Evolutionary conservation across 2,113 vertebrate species (phyloP), one percentile per base, ranked within the genome.

Genomic region (Malurus elegans): DNA sequence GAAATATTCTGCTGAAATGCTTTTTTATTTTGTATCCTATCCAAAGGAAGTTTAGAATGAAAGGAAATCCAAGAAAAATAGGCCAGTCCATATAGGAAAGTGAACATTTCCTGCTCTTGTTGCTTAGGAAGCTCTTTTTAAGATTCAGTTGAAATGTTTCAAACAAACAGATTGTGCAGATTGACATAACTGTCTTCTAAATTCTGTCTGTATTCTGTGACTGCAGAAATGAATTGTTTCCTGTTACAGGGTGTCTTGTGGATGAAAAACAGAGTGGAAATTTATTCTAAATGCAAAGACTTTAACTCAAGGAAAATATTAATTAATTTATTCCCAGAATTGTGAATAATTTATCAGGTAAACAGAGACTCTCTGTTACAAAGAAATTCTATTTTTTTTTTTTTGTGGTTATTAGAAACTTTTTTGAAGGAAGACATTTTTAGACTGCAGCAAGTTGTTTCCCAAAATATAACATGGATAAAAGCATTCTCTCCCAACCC

Each of bases 41-140:
- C 40, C 61, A 75, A 89, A 94, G 53, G 65, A 96, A 89, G 20
- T 19, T 87, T 84, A 67, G 91, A 91, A 67, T 79, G 15, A 81
- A 95, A 92, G 78, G 31, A 73, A 94, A 23, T 61, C 48, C 74
- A 69, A 86, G 66, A 94, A 90, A 90, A 90, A 71, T 15, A 75
- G 34, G 13, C 58, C 45, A 81, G 40, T 82, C 53, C 28, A 18
- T 90, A 92, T 82, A 87, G 42, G 67, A 92, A 85, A 72, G 66
- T 1, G 5, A 94, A 70, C n/a, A 28, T 75, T 87, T 96, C 88
- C 57, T 75, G 47, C 26, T 51, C 74, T 47, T 82, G n/a, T 91
- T 88, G 61, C 74, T 92, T 28, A 53, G 66, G 45, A 92, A 76
- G 13, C 31, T 75, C 23, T 85, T 58, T 73, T 87, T 73, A 57